Evolutionary conservation across 1,140 invertebrate species (phyloP).

Genomic region (Eumeta japonica): DNA sequence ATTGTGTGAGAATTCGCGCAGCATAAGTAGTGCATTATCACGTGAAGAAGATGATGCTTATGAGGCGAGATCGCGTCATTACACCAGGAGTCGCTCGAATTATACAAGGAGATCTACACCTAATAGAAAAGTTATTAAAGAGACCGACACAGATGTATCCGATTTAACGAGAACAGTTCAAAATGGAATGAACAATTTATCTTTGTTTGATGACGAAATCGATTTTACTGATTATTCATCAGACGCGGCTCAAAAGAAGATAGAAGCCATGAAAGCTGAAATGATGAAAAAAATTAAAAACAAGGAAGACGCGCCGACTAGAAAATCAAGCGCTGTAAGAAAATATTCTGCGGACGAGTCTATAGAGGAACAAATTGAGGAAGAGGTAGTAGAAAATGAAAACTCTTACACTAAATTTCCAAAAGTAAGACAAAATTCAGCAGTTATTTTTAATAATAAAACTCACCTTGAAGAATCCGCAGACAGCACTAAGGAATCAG

Average conservation of each 20-base stretch:
- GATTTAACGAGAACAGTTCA: slow-evolving; percentile 45
- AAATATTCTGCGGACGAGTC: slow-evolving; percentile 35
- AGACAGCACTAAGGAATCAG: background rate
- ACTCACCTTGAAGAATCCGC: too few relatives aligned
- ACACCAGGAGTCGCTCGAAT: slow-evolving; percentile 23
- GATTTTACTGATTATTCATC: slow-evolving; percentile 25
- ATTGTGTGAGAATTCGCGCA: slow-evolving; percentile 39
- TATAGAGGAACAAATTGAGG: slow-evolving; percentile 35
- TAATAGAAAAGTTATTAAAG: slow-evolving; percentile 30
- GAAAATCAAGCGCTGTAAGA: slow-evolving; percentile 33
- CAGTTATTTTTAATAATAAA: too few relatives aligned
- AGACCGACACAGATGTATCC: slow-evolving; percentile 27
- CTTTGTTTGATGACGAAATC: slow-evolving; percentile 31
- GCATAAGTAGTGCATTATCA: slow-evolving; percentile 33
- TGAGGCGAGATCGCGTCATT: slow-evolving; percentile 32
- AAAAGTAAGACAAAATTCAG: too few relatives aligned
- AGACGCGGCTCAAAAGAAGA: slow-evolving; percentile 39
- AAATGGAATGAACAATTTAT: slow-evolving; percentile 47
- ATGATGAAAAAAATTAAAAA: slow-evolving; percentile 44
- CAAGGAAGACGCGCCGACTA: slow-evolving; percentile 30
- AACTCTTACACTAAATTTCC: slow-evolving; percentile 36
- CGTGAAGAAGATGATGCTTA: slow-evolving; percentile 38
- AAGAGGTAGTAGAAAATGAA: slow-evolving; percentile 21
- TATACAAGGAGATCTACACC: slow-evolving; percentile 25
- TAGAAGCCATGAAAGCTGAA: slow-evolving; percentile 37